A percentile compares a stretch with the other conserved stretches of the same genome.
These are phyloP conservation scores for Leuciscus waleckii DNA, from an alignment of 2,797 vertebrate genomes.

Conservation along the genomic window DNA sequence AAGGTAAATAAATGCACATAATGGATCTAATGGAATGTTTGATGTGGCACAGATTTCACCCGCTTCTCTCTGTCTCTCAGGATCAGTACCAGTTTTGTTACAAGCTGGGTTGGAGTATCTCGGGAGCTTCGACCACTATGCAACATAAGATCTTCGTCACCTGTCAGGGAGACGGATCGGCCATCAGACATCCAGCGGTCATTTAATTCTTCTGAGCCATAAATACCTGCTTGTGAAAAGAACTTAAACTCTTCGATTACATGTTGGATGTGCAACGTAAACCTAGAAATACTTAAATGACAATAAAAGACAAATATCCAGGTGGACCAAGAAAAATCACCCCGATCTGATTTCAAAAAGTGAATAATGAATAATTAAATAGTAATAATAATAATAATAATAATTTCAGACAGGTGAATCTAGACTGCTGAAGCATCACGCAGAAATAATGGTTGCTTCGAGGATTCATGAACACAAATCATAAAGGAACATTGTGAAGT, in stretches of 20 bases:
- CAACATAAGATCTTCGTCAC: slow-evolving; percentile 92
- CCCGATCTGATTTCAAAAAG: slow-evolving; percentile 20
- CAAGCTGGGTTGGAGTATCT: slow-evolving; percentile 97
- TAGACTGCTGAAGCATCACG: slow-evolving; percentile 86
- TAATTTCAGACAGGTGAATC: slow-evolving; percentile 77
- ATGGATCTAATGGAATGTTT: neutral
- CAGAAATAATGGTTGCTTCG: slow-evolving; percentile 80
- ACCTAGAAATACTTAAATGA: slow-evolving; percentile 70
- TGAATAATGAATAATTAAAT: slow-evolving; percentile 60
- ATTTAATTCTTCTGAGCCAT: slow-evolving; percentile 98
- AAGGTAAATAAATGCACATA: neutral
- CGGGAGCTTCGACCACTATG: slow-evolving; percentile 99
- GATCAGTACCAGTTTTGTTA: slow-evolving; percentile 99
- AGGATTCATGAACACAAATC: slow-evolving; percentile 81
- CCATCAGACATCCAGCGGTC: slow-evolving; percentile 92
- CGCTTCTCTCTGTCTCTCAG: slow-evolving; percentile 71
- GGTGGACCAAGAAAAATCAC: slow-evolving; percentile 92
- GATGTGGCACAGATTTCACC: neutral
- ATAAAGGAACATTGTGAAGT: slow-evolving; percentile 72
- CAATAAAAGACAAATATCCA: slow-evolving; percentile 74
- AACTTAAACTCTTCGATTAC: slow-evolving; percentile 96
- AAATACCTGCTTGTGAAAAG: slow-evolving; percentile 96
- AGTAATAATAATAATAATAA: slow-evolving; percentile 44
- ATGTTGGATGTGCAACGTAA: slow-evolving; percentile 90
- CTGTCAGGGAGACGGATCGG: slow-evolving; percentile 73